phyloP scores from a whole-genome alignment of 2,888 invertebrate genomes.

The Halictus quadricinctus region DNA sequence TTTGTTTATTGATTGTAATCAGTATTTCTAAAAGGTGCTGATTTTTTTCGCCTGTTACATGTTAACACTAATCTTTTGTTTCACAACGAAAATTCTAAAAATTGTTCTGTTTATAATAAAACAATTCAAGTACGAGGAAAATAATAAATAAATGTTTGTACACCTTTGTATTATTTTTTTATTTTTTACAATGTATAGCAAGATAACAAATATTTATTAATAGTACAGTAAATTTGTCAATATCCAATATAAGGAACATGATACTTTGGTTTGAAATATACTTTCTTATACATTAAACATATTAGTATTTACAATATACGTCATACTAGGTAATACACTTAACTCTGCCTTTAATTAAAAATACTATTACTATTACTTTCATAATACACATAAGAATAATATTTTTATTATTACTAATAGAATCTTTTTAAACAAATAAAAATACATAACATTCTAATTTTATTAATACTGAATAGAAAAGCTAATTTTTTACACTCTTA shows the following conservation, averaged over 20 bases:
- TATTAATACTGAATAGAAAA: slow-evolving; percentile 18
- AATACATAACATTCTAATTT: slow-evolving; percentile 12
- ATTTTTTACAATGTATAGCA: slow-evolving; percentile 61
- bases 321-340: slow-evolving; percentile 28
- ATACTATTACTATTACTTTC: slow-evolving; percentile 19
- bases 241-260: slow-evolving; percentile 66
- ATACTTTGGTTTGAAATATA: slow-evolving; percentile 70
- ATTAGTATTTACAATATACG: slow-evolving; percentile 55
- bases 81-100: slow-evolving; percentile 46
- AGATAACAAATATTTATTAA: slow-evolving; percentile 64
- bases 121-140: slow-evolving; percentile 29
- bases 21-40: slow-evolving; percentile 48
- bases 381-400: slow-evolving; percentile 25
- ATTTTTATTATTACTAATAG: slow-evolving; percentile 23
- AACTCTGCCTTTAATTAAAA: slow-evolving; percentile 27
- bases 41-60: slow-evolving; percentile 55
- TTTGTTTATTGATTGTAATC: slow-evolving; percentile 37
- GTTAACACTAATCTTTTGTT: slow-evolving; percentile 47
- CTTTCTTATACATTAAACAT: slow-evolving; percentile 65
- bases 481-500: slow-evolving; percentile 35
- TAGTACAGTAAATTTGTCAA: slow-evolving; percentile 56
- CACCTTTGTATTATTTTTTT: slow-evolving; percentile 62
- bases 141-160: slow-evolving; percentile 42
- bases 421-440: slow-evolving; percentile 32
- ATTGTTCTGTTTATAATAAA: slow-evolving; percentile 59